phyloP scores from a whole-genome alignment of 2,797 vertebrate species.

The Apodemus agrarius region DNA sequence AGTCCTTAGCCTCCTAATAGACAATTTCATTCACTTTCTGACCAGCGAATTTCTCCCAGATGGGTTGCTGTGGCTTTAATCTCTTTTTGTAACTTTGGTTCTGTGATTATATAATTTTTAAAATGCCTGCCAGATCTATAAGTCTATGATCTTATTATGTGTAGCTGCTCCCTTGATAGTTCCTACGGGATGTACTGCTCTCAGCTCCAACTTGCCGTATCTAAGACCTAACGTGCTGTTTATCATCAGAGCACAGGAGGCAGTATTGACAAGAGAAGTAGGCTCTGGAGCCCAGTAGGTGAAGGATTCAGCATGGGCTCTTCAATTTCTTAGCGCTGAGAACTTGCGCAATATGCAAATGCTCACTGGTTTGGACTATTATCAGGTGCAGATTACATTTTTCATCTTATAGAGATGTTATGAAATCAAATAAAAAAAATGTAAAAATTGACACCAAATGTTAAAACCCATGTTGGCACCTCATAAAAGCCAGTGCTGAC shows the following conservation, averaged over 20 bases:
- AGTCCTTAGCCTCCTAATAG: background rate
- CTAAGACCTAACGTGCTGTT: background rate
- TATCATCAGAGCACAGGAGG: background rate
- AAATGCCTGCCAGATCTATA: conserved; percentile 57
- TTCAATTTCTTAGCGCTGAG: background rate
- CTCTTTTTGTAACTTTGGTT: conserved; percentile 59
- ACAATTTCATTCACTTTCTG: background rate
- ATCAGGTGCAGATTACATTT: background rate
- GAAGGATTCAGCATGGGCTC: background rate
- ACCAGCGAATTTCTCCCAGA: conserved; percentile 39
- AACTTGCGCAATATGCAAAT: background rate
- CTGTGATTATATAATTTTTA: conserved; percentile 63
- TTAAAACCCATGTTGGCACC: background rate
- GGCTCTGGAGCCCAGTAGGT: background rate
- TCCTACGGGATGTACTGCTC: background rate
- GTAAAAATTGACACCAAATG: background rate
- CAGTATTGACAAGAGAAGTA: background rate
- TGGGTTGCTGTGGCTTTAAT: conserved; percentile 24
- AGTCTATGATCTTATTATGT: conserved; percentile 50
- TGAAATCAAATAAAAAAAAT: background rate
- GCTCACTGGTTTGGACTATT: background rate
- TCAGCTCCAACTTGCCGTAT: background rate
- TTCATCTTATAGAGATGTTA: background rate
- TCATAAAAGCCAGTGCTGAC: background rate
- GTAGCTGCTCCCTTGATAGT: conserved; percentile 54